Conservation (phyloP, 2,797 vertebrate species). For the Cephalopachus bancanus region DNA sequence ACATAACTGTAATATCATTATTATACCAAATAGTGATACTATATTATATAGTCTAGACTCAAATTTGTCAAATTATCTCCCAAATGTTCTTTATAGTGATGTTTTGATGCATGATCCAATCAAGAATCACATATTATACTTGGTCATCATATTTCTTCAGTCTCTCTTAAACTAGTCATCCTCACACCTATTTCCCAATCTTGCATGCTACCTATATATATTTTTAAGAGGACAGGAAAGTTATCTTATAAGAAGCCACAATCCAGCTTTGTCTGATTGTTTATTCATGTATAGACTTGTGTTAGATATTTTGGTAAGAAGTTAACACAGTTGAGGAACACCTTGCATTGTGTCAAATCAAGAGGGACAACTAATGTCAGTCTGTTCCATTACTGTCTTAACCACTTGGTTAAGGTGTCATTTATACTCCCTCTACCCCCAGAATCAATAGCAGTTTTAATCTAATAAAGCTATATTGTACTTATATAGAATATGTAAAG, state of each 20-base stretch:
- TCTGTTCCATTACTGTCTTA: background rate
- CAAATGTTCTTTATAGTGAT: background rate
- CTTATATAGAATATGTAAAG: background rate
- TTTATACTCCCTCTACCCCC: background rate
- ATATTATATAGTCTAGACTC: background rate
- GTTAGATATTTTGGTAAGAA: background rate
- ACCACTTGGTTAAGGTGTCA: background rate
- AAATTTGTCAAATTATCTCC: background rate
- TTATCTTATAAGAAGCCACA: background rate
- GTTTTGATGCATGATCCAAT: background rate
- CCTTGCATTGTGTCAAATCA: background rate
- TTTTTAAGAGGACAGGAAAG: background rate
- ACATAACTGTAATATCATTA: background rate
- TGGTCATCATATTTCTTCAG: background rate
- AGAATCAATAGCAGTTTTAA: background rate
- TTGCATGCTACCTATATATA: background rate
- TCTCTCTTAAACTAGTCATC: background rate
- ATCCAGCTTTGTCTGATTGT: background rate
- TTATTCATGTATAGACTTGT: background rate
- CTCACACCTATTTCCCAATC: background rate
- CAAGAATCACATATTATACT: background rate
- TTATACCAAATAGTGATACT: background rate
- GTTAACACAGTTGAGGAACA: background rate
- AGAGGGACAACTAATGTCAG: background rate
- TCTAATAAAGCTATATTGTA: background rate